A percentile compares a stretch with the other conserved stretches of the same genome.
phyloP scores from a whole-genome alignment of 2,113 vertebrate genomes.

The Notarius quadriscutis region DNA sequence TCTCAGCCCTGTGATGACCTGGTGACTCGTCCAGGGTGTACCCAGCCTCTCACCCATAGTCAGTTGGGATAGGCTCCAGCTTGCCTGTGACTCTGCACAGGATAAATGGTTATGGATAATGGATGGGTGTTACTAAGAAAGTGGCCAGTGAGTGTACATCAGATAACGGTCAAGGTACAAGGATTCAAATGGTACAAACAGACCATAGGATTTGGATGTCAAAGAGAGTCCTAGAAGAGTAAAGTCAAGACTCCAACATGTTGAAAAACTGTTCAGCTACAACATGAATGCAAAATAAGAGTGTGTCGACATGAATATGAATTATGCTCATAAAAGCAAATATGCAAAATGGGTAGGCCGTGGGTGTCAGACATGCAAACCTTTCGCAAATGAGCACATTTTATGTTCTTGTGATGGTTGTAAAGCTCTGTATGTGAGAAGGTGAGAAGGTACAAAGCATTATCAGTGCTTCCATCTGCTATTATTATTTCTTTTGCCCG shows the following conservation, averaged over 20 bases:
- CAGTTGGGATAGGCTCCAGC: too few species aligned
- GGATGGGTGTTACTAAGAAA: too few species aligned
- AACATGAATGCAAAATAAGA: neutral
- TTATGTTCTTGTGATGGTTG: neutral
- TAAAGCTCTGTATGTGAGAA: neutral
- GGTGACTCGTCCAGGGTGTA: too few species aligned
- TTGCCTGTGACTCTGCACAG: too few species aligned
- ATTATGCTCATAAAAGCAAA: conserved; percentile 1
- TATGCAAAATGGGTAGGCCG: neutral
- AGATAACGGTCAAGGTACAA: neutral
- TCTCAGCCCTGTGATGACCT: too few species aligned
- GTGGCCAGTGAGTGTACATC: too few species aligned
- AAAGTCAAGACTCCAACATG: neutral
- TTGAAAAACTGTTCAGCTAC: neutral
- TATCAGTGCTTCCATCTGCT: neutral
- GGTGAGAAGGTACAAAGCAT: neutral
- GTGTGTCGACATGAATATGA: neutral
- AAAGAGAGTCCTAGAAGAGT: neutral
- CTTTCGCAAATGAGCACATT: too few species aligned
- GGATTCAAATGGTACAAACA: neutral
- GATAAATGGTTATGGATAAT: too few species aligned
- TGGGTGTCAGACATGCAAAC: neutral
- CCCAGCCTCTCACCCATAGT: too few species aligned
- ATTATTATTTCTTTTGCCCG: neutral
- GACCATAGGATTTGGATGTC: neutral